A percentile compares a stretch with the other conserved stretches of the same genome.
phyloP scores from a whole-genome alignment of 1,140 invertebrate genomes.

The Drosophila kurseongensis region DNA sequence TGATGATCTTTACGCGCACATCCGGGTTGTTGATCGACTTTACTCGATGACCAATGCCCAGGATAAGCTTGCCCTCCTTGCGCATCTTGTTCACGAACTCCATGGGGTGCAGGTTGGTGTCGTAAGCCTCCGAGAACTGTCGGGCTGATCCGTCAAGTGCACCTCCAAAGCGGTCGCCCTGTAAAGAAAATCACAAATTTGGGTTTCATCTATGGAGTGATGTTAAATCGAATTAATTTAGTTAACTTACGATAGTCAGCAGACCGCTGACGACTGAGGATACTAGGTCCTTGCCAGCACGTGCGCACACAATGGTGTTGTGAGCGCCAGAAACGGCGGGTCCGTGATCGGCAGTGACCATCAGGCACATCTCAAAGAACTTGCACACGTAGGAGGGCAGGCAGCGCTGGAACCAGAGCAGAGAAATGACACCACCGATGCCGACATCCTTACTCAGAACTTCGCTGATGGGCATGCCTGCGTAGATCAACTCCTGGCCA shows the following conservation, averaged over 20 bases:
- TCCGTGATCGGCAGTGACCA: constrained; percentile 99
- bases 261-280: constrained; percentile 98
- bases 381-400: constrained; percentile 97
- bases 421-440: constrained; percentile 98
- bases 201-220: neutral
- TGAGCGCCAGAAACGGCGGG: constrained; percentile 99
- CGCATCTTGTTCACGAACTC: constrained; percentile 99
- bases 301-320: constrained; percentile 99
- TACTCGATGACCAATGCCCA: constrained; percentile 99
- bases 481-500: constrained; percentile 98
- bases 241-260: constrained; percentile 95
- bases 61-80: constrained; percentile 98
- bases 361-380: constrained; percentile 99
- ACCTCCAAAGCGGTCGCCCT: constrained; percentile 99
- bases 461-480: constrained; percentile 99
- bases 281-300: constrained; percentile 99
- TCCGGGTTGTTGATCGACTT: constrained; percentile 99
- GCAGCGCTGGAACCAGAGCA: constrained; percentile 99
- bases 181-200: neutral
- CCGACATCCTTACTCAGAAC: constrained; percentile 95
- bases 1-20: constrained; percentile 98
- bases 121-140: constrained; percentile 98
- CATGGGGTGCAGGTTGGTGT: constrained; percentile 96
- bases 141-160: constrained; percentile 98
- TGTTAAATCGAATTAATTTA: no score